Percentiles rank a stretch among this genome's conserved stretches.
phyloP scores from a whole-genome alignment of 2,797 vertebrate genomes.

The Melanotaenia pygmaea region DNA sequence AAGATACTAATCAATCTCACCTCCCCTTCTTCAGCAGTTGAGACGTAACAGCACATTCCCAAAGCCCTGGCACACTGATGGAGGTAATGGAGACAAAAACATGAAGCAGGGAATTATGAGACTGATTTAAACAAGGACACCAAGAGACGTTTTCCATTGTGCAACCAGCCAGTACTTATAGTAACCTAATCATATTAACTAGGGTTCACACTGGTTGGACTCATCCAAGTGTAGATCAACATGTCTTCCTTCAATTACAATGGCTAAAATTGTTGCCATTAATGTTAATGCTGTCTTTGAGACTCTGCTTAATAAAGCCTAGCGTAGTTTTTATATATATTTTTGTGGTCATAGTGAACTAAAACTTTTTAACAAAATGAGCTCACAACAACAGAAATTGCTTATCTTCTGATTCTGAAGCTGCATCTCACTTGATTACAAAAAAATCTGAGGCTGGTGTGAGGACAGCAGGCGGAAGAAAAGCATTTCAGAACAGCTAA shows the following conservation, averaged over 20 bases:
- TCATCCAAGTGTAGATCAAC: background rate
- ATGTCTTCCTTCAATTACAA: background rate
- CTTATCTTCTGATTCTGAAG: background rate
- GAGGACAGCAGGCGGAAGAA: background rate
- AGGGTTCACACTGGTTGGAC: background rate
- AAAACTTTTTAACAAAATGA: background rate
- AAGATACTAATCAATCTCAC: conserved; percentile 70
- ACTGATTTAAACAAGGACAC: background rate
- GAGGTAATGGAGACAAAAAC: conserved; percentile 11
- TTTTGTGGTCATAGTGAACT: background rate
- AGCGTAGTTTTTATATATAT: background rate
- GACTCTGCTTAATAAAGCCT: background rate
- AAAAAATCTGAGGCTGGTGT: background rate
- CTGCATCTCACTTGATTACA: background rate
- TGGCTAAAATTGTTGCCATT: background rate
- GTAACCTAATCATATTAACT: background rate
- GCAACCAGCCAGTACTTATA: background rate
- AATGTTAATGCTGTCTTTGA: background rate
- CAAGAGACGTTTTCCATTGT: background rate
- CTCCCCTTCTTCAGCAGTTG: conserved; percentile 91
- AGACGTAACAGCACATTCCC: conserved; percentile 94
- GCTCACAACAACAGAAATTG: background rate
- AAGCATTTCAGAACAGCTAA: background rate
- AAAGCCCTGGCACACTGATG: conserved; percentile 90
- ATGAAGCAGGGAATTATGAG: background rate